Percentiles rank a stretch among this genome's conserved stretches.
phyloP scores from a whole-genome alignment of 2,113 vertebrate species.

The Gymnocephalus cernua region DNA sequence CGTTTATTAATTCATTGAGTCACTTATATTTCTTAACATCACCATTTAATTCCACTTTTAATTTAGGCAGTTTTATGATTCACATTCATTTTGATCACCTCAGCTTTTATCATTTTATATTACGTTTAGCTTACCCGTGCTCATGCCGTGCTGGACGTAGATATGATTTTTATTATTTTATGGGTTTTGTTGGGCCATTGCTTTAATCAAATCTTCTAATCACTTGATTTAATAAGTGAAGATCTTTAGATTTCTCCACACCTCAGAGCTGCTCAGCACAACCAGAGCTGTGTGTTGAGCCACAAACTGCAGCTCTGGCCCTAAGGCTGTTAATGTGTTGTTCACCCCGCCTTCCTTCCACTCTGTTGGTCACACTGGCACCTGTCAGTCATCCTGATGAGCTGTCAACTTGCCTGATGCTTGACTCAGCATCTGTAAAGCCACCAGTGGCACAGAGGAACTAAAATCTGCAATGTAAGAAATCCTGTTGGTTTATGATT shows the following conservation, averaged over 20 bases:
- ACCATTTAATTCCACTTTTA: neutral
- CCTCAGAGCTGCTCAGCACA: neutral
- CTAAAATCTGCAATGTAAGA: neutral
- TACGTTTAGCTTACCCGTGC: too few relatives aligned
- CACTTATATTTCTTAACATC: neutral
- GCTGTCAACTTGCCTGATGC: constrained; percentile 2
- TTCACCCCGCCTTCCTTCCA: neutral
- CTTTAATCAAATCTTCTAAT: neutral
- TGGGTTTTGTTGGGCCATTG: too few relatives aligned
- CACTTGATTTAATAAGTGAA: neutral
- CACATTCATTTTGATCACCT: too few relatives aligned
- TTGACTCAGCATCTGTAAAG: neutral
- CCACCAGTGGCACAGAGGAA: neutral
- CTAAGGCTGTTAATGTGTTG: neutral
- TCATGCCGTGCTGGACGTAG: too few relatives aligned
- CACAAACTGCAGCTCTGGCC: neutral
- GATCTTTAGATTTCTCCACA: neutral
- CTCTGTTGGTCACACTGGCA: neutral
- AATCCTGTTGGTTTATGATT: neutral
- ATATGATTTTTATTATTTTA: too few relatives aligned
- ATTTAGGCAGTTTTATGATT: neutral
- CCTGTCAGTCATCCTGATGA: constrained; percentile 19
- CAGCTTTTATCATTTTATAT: too few relatives aligned
- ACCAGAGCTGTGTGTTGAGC: too few relatives aligned
- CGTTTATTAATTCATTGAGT: neutral